Percentiles rank a stretch among this genome's conserved stretches.
These are phyloP conservation scores for Scelioninae gen. 1 DNA, from an alignment of 2,888 invertebrate species.

Conservation along the genomic window DNA sequence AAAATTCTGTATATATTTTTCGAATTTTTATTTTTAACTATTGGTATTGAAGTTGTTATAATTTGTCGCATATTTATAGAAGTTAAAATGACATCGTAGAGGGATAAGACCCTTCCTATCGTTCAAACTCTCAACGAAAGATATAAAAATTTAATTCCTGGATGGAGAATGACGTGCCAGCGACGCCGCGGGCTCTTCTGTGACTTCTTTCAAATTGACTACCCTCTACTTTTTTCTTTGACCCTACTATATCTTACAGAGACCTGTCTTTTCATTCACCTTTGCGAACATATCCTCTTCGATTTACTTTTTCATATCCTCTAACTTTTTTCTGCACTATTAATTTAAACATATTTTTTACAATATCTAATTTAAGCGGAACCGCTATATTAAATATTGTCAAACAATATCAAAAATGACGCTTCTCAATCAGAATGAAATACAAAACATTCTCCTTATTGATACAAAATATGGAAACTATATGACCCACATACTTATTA, in stretches of 20 bases:
- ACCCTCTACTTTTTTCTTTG: conserved; percentile 70
- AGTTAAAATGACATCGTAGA: conserved; percentile 72
- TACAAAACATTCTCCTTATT: too few species aligned
- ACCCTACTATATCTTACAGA: conserved; percentile 60
- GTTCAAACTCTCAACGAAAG: conserved; percentile 83
- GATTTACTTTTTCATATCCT: conserved; percentile 14
- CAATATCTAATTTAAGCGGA: too few species aligned
- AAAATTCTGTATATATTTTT: not conserved
- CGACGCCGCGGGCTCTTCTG: conserved; percentile 74
- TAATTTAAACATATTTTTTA: too few species aligned
- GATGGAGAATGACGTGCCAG: conserved; percentile 80
- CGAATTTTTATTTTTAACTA: not conserved
- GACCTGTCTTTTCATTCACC: conserved; percentile 62
- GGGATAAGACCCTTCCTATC: conserved; percentile 75
- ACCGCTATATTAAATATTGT: too few species aligned
- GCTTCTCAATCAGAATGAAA: too few species aligned
- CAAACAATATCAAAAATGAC: too few species aligned
- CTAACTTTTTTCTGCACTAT: not conserved
- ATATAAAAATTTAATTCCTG: conserved; percentile 84
- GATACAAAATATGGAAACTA: too few species aligned
- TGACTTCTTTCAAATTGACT: conserved; percentile 77
- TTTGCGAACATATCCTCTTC: conserved; percentile 5
- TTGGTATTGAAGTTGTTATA: not conserved
- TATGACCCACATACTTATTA: too few species aligned
- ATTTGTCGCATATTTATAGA: conserved; percentile 9